phyloP scores from a whole-genome alignment of 2,888 invertebrate species.

The Strigamia transsilvanica region DNA sequence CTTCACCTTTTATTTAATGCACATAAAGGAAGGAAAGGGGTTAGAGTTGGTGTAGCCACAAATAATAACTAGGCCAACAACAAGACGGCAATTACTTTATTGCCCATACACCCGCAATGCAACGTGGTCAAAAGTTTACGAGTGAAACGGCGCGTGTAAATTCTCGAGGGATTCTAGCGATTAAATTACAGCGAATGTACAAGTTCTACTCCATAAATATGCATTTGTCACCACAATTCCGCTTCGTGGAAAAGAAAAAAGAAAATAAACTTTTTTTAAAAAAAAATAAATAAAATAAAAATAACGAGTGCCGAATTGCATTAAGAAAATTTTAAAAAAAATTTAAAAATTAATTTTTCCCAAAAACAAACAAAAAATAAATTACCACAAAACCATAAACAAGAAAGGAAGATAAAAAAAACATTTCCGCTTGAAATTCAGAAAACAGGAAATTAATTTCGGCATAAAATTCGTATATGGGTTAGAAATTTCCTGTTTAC shows the following conservation, averaged over 20 bases:
- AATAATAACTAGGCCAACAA: conserved; percentile 38
- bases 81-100: conserved; percentile 34
- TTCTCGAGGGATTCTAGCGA: conserved; percentile 3
- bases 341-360: neutral
- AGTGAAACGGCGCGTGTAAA: conserved; percentile 21
- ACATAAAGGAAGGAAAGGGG: neutral
- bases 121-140: conserved; percentile 33
- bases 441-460: conserved; percentile 22
- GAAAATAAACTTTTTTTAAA: neutral
- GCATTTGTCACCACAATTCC: conserved; percentile 30
- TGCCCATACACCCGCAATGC: conserved; percentile 23
- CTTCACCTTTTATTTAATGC: conserved; percentile 20
- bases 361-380: neutral
- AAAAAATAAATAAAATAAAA: too few relatives aligned
- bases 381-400: too few relatives aligned
- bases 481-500: conserved; percentile 16
- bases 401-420: too few relatives aligned
- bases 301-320: too few relatives aligned
- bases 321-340: neutral
- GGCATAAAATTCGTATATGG: neutral
- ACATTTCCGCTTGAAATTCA: neutral
- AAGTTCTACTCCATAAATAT: conserved; percentile 35
- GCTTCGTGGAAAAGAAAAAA: neutral
- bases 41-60: conserved; percentile 23
- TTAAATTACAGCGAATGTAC: conserved; percentile 23